phyloP scores from a whole-genome alignment of 35 echinoderm and acorn worm genomes.

The Lytechinus pictus region DNA sequence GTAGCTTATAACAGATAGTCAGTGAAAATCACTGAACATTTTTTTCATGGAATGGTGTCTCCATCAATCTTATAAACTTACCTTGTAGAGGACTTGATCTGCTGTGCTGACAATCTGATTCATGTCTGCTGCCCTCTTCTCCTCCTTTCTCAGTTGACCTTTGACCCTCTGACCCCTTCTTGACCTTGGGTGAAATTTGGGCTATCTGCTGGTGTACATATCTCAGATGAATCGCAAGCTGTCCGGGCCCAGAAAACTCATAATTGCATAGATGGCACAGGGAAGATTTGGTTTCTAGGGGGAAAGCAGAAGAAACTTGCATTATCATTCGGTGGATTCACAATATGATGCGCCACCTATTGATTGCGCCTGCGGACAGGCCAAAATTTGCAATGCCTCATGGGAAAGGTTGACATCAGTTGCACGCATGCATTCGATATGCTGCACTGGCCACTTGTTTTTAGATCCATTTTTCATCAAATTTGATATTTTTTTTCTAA shows the following conservation, averaged over 20 bases:
- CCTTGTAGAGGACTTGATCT: not conserved
- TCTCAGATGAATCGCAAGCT: conserved; percentile 32
- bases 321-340: not conserved
- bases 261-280: conserved; percentile 41
- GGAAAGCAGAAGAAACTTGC: not conserved
- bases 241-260: conserved; percentile 41
- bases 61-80: not conserved
- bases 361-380: too few species aligned
- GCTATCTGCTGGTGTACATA: conserved; percentile 51
- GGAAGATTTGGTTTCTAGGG: not conserved
- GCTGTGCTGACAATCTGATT: not conserved
- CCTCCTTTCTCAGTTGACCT: not conserved
- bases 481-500: too few species aligned
- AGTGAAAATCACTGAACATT: too few species aligned
- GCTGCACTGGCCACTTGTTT: too few species aligned
- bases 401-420: too few species aligned
- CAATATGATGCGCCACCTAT: too few species aligned
- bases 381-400: too few species aligned
- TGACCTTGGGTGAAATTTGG: conserved; percentile 4
- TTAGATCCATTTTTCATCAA: too few species aligned
- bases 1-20: too few species aligned
- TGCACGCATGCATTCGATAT: too few species aligned
- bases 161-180: conserved; percentile 3
- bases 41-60: too few species aligned
- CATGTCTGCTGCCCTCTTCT: not conserved